phyloP scores from a whole-genome alignment of 2,797 vertebrate species.

The Enteromius radiatus region DNA sequence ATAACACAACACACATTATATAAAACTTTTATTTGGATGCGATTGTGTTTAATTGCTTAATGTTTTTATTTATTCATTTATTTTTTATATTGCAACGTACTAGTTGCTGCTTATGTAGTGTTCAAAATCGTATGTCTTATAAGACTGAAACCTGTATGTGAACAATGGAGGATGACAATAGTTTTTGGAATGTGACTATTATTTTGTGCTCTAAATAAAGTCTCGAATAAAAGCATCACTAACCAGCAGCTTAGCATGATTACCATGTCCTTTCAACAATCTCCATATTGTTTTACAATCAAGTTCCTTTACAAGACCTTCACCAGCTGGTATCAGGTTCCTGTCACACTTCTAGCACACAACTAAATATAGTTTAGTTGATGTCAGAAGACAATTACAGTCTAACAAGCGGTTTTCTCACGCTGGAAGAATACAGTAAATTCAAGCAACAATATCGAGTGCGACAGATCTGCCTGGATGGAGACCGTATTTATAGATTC shows the following conservation, averaged over 20 bases:
- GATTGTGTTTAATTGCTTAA: too few species aligned
- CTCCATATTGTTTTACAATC: neutral
- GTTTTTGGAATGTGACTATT: neutral
- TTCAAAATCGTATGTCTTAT: neutral
- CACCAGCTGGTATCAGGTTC: neutral
- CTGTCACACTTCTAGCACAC: neutral
- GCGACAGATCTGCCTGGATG: slow-evolving; percentile 73
- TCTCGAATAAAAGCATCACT: slow-evolving; percentile 6
- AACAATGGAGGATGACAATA: neutral
- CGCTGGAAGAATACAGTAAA: slow-evolving; percentile 16
- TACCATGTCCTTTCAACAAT: neutral
- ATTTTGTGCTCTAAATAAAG: slow-evolving; percentile 4
- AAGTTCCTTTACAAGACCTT: neutral
- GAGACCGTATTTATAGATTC: slow-evolving; percentile 79
- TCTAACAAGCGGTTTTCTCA: slow-evolving; percentile 10
- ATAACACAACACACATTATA: too few species aligned
- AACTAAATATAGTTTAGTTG: slow-evolving; percentile 17
- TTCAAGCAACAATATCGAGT: slow-evolving; percentile 40
- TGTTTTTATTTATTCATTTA: too few species aligned
- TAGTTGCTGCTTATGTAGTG: too few species aligned
- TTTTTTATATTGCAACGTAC: too few species aligned
- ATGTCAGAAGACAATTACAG: slow-evolving; percentile 13
- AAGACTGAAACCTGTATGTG: neutral
- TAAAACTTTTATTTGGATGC: too few species aligned
- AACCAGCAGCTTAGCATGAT: neutral